phyloP scores from a whole-genome alignment of 2,888 invertebrate genomes.

The Notodonta ziczac region DNA sequence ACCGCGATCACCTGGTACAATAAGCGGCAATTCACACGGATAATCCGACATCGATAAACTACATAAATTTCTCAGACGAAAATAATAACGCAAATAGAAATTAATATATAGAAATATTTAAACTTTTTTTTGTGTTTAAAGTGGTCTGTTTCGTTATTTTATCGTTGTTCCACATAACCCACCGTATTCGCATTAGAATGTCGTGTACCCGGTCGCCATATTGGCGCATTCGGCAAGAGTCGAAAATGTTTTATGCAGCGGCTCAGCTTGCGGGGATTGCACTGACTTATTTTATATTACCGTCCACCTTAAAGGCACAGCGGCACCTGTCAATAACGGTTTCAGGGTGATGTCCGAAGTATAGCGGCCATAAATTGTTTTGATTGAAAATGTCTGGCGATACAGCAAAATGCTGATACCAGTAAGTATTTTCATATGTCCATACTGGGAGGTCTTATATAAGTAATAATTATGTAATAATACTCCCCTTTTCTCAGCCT shows the following conservation, averaged over 20 bases:
- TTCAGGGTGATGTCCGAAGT: neutral
- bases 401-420: no score
- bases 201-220: conserved; percentile 49
- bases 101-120: no score
- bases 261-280: conserved; percentile 54
- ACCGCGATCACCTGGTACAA: no score
- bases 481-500: no score
- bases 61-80: no score
- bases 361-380: neutral
- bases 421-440: no score
- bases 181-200: conserved; percentile 47
- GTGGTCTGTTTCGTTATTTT: conserved; percentile 13
- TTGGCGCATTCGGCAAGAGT: conserved; percentile 47
- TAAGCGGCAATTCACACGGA: no score
- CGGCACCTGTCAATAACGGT: neutral
- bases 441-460: no score
- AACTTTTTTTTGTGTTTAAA: no score
- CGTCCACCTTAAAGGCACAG: conserved; percentile 19
- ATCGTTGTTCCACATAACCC: conserved; percentile 27
- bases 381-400: neutral
- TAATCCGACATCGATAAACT: no score
- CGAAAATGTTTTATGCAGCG: conserved; percentile 61
- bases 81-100: no score
- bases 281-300: conserved; percentile 39
- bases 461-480: no score